Evolutionary conservation across 2,797 vertebrate genomes (phyloP), one percentile per base, ranked within the genome.

Genomic region (Chelidonichthys spinosus): DNA sequence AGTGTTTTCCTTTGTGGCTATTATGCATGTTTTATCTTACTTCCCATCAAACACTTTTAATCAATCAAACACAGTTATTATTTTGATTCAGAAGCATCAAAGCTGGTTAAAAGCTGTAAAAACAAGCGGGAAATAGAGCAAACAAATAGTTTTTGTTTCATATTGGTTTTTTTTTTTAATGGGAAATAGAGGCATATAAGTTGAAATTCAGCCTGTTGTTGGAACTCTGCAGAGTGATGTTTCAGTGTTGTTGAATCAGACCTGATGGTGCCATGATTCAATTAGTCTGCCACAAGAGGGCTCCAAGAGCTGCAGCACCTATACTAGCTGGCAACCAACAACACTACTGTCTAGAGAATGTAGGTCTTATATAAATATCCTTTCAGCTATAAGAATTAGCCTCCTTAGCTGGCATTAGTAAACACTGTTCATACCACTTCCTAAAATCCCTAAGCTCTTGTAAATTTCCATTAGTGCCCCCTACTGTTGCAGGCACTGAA

Each of bases 351-450:
- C 81, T 84, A 63, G 78, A 84, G 76, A 88, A 88, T 78, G 58
- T 73, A 86, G 91, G 84, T 72, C 64, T 76, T 82, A 54, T 90
- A 90, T 86, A 92, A 94, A 93, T 91, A 91, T 78, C 85, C 73
- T 69, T 65, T 82, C 63, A 78, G 74, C 78, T 64, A 78, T 54
- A 81, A 82, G 88, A 93, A 92, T 92, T 90, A 93, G 82, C 85
- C 79, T 88, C 59, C 83, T 92, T 89, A 89, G 81, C 55, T 70
- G 76, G 86, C 69, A 92, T 92, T 91, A 90, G 61, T 83, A 82
- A 88, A 86, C 71, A 82, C 70, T 70, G 85, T 90, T 92, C 84
- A 80, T 87, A 90, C 71, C 75, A 81, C 75, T 60, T 82, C 79
- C 83, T 90, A 80, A 92, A 91, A 87, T 88, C 87, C 80, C 78